Evolutionary conservation across 2,888 invertebrate species (phyloP).

Genomic region (Anarsia innoxiella): DNA sequence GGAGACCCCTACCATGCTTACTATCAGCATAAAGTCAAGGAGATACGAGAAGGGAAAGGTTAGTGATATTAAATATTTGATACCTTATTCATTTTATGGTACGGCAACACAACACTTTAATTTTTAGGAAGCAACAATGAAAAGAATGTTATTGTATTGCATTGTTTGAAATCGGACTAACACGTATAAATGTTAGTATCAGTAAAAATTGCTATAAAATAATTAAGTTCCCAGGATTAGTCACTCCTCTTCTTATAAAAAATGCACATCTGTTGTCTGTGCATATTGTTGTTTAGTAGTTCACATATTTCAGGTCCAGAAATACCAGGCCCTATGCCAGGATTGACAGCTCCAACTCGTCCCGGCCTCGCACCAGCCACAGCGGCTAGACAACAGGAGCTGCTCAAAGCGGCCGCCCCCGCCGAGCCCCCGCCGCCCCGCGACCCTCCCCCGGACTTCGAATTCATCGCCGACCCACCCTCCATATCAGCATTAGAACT

Average conservation of each 20-base stretch:
- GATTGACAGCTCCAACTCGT: conserved; percentile 33
- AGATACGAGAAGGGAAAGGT: conserved; percentile 93
- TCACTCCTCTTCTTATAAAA: too few relatives aligned
- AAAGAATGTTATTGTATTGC: too few relatives aligned
- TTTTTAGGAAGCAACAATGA: too few relatives aligned
- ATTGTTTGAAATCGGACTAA: too few relatives aligned
- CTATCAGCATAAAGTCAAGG: conserved; percentile 98
- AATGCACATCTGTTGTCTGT: too few relatives aligned
- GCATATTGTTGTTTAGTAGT: too few relatives aligned
- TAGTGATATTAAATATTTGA: conserved; percentile 22
- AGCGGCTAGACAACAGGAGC: conserved; percentile 90
- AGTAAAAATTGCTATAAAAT: too few relatives aligned
- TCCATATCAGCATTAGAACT: conserved; percentile 98
- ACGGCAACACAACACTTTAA: too few relatives aligned
- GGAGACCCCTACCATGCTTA: conserved; percentile 99
- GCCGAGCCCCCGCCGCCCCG: conserved; percentile 92
- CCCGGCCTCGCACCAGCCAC: conserved; percentile 82
- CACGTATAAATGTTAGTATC: too few relatives aligned
- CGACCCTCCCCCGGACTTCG: conserved; percentile 93
- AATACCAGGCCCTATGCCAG: conserved; percentile 23
- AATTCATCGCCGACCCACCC: conserved; percentile 97
- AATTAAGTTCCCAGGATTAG: too few relatives aligned
- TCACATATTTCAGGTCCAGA: conserved; percentile 44
- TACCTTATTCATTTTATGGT: neutral
- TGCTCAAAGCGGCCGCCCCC: conserved; percentile 89